Base-by-base conservation (phyloP, 2,113 vertebrate species). In the Montifringilla adamsi region DNA sequence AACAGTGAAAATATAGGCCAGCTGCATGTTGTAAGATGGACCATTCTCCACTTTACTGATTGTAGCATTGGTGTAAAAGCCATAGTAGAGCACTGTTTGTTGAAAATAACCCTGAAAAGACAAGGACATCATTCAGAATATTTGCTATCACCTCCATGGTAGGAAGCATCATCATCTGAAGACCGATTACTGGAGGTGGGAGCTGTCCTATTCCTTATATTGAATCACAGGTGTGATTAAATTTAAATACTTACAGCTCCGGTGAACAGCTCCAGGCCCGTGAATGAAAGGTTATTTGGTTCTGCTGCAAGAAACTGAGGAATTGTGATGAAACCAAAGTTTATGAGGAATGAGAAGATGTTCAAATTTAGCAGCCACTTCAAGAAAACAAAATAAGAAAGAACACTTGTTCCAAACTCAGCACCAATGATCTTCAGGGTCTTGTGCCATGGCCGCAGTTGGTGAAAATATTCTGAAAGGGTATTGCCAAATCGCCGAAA, bases 1-100 rank as follows among this genome's bases (percentile, higher is more conserved):
- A 18, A 99, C 93, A 2, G 99, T 99, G 95, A 99, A 99, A 97
- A 99, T 98, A 91, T 99, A 99, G 50, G 99, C 98, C 96, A 99
- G 96, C 92, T 99, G 99, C 98, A 99, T 98, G 95, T 99, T 85
- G 85, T 99, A 99, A 6, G 97, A 88, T 2, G 89, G 58, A 28
- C 89, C 70, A 1, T n/a, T 70, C 17, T 23, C 33, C 21, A 50
- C 28, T 10, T 90, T 95, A 21, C 3, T 56, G 88, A 98, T 96
- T 1, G 97, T 98, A 11, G 55, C 58, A 11, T 98, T 98, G 84
- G 98, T 98, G 93, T 99, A 99, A 97, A 98, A 98, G 13, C 99
- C 99, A 5, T 99, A 99, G 91, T 99, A 99, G 97, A 99, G 98
- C 49, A 99, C 97, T 1, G 98, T 98, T 89, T 97, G 21, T 37